phyloP scores from a whole-genome alignment of 2,888 invertebrate genomes.

The Xanthia togata region DNA sequence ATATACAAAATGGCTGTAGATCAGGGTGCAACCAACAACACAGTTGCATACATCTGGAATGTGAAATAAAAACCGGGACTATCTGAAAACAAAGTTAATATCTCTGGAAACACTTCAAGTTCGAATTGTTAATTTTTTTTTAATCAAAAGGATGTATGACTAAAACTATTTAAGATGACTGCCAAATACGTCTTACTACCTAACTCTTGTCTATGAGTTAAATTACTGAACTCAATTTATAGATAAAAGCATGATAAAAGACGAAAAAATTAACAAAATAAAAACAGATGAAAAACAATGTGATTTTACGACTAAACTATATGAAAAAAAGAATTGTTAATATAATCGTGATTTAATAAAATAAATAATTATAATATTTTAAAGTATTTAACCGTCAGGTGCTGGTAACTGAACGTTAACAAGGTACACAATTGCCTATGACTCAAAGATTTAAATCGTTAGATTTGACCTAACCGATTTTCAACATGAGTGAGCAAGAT shows the following conservation, averaged over 20 bases:
- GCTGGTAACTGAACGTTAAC: slow-evolving; percentile 43
- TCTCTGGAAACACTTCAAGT: not conserved
- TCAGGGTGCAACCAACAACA: slow-evolving; percentile 2
- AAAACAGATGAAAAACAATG: slow-evolving; percentile 6
- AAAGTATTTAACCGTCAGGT: slow-evolving; percentile 35
- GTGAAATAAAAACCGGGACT: not conserved
- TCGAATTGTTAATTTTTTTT: not conserved
- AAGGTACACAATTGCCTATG: not conserved
- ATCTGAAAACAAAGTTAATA: not conserved
- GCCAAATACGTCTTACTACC: not conserved
- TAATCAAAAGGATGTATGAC: not conserved
- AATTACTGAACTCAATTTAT: slow-evolving; percentile 1
- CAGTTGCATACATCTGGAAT: not conserved
- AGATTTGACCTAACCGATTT: too few relatives aligned
- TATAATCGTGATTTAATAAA: slow-evolving; percentile 15
- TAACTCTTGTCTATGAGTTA: not conserved
- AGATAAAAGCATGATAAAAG: slow-evolving; percentile 21
- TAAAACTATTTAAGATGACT: not conserved
- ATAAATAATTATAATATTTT: slow-evolving; percentile 2
- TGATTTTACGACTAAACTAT: slow-evolving; percentile 12
- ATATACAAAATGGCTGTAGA: slow-evolving; percentile 31
- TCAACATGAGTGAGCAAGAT: not conserved
- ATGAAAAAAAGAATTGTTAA: not conserved
- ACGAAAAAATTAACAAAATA: slow-evolving; percentile 3
- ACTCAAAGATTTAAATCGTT: slow-evolving; percentile 3